Conservation (phyloP, 1,140 invertebrate species). For the Drosophila grimshawi region DNA sequence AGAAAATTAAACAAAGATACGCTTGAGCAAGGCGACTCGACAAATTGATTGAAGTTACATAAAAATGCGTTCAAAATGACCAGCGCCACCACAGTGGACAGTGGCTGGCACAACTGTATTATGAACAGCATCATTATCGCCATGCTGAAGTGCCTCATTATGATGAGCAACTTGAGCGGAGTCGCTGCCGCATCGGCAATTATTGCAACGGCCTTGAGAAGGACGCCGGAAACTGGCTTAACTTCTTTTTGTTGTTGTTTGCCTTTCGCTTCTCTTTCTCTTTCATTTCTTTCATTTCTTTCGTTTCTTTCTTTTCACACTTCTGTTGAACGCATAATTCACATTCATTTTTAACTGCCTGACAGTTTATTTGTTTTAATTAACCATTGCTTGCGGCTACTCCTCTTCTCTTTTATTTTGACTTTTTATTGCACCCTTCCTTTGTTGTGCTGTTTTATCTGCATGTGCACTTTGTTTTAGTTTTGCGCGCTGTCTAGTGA, state of each 20-base stretch:
- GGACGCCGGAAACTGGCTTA: constrained; percentile 79
- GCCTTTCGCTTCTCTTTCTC: constrained; percentile 34
- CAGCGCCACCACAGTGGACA: constrained; percentile 26
- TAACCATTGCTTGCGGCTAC: constrained; percentile 58
- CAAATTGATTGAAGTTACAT: constrained; percentile 24
- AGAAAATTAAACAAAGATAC: constrained; percentile 20
- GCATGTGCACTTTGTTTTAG: constrained; percentile 73
- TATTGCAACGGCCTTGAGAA: constrained; percentile 78
- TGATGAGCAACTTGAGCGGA: constrained; percentile 16
- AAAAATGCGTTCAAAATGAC: constrained; percentile 36
- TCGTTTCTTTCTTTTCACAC: constrained; percentile 43
- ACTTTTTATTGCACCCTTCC: constrained; percentile 37
- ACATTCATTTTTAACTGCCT: constrained; percentile 51
- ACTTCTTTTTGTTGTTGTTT: constrained; percentile 27
- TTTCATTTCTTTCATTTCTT: constrained; percentile 17
- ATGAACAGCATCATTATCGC: constrained; percentile 14
- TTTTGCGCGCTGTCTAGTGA: constrained; percentile 66
- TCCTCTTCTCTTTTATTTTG: constrained; percentile 17
- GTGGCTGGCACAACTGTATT: constrained; percentile 32
- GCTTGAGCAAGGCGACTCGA: constrained; percentile 14
- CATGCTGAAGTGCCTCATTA: constrained; percentile 31
- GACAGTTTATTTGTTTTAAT: constrained; percentile 79
- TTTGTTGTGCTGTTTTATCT: constrained; percentile 50
- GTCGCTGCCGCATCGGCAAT: constrained; percentile 47
- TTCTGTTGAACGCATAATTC: constrained; percentile 67